These are phyloP conservation scores for Botia kubotai DNA, from an alignment of 2,797 vertebrate genomes.

Conservation along the genomic window DNA sequence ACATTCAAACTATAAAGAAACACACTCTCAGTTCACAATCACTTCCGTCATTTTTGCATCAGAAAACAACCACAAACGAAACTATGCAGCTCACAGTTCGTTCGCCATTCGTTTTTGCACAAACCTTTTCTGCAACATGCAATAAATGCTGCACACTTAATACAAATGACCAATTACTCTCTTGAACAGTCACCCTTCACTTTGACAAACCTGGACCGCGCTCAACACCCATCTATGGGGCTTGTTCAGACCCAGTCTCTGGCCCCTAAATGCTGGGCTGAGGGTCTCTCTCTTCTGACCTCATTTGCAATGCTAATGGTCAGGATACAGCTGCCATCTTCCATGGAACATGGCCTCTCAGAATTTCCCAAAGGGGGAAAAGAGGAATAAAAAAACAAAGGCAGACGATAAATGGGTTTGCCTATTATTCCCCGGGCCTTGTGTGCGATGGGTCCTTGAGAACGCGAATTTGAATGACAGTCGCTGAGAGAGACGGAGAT, in stretches of 20 bases:
- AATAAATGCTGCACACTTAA: conserved; percentile 8
- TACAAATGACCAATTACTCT: conserved; percentile 50
- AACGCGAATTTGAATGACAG: conserved; percentile 78
- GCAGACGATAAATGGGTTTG: conserved; percentile 75
- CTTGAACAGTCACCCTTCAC: conserved; percentile 46
- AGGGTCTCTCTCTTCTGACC: conserved; percentile 55
- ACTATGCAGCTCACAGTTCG: background rate
- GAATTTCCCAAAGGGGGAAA: conserved; percentile 54
- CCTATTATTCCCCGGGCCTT: conserved; percentile 78
- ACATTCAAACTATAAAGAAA: too few relatives aligned
- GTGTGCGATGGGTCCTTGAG: conserved; percentile 72
- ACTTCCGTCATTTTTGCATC: background rate
- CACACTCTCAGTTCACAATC: too few relatives aligned
- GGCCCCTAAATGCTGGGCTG: conserved; percentile 55
- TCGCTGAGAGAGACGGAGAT: conserved; percentile 41
- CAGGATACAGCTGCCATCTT: conserved; percentile 79
- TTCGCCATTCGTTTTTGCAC: background rate
- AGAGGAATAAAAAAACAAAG: conserved; percentile 69
- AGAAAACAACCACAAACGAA: background rate
- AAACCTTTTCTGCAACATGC: background rate
- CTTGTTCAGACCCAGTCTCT: conserved; percentile 45
- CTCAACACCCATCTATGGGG: conserved; percentile 33
- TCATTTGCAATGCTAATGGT: conserved; percentile 82
- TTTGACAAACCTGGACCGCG: conserved; percentile 43
- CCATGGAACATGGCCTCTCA: conserved; percentile 68